These are phyloP conservation scores for Trematocara zebra DNA, from an alignment of 2,113 vertebrate genomes.

Conservation along the genomic window DNA sequence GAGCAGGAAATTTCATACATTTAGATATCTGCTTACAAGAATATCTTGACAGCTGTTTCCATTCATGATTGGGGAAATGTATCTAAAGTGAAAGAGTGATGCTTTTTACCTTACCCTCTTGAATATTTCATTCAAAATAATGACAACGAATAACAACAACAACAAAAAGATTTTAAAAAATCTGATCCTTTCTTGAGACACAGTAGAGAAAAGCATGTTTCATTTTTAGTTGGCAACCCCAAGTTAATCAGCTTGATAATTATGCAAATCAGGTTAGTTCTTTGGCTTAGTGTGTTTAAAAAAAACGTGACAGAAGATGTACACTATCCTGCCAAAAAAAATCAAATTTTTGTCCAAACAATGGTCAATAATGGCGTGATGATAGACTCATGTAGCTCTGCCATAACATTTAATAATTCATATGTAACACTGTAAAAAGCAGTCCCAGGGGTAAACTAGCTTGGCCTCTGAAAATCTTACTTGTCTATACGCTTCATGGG, in stretches of 20 bases:
- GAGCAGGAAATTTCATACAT: neutral
- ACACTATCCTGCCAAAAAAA: neutral
- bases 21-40: neutral
- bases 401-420: neutral
- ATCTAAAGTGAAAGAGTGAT: neutral
- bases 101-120: neutral
- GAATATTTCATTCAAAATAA: neutral
- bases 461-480: neutral
- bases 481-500: neutral
- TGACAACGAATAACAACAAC: neutral
- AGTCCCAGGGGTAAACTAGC: neutral
- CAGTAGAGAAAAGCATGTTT: neutral
- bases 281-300: too few species aligned
- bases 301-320: neutral
- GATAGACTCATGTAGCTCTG: neutral
- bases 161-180: neutral
- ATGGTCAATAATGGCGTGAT: too few species aligned
- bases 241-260: neutral
- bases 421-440: neutral
- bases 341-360: fast-evolving
- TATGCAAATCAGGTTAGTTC: neutral
- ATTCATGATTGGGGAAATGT: neutral
- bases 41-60: neutral
- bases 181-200: neutral
- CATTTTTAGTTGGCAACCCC: neutral